Evolutionary conservation across 1,140 invertebrate genomes (phyloP), one percentile per base, ranked within the genome.

Genomic region (Solenopsis fugax): DNA sequence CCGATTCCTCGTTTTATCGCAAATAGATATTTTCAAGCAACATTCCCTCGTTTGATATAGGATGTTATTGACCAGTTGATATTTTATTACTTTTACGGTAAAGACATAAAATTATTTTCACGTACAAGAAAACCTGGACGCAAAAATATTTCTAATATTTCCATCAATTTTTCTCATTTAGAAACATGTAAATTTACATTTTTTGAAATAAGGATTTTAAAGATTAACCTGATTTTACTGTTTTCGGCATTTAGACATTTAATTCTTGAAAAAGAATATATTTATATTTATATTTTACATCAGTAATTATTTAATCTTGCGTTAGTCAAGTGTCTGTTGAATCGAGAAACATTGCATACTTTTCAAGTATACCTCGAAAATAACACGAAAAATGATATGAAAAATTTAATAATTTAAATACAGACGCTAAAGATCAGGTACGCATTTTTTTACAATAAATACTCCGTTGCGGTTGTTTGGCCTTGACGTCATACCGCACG

Each of bases 11-110:
- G 16, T 18, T 82, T 58, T 73, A 58, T 58, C 65, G 24, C 45
- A n/a, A 34, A 84, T 73, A 84, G 16, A 21, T 48, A 24, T 75
- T 75, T 21, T 60, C 12, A 16, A 72, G 54, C 12, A 21, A 58
- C n/a, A 34, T 60, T 71, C 6, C 6, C 7, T 24, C 54, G 18
- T 72, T 56, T 21, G 18, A 50, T 67, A 37, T 48, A 5, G 45
- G 13, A n/a, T 10, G 34, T 65, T 37, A 7, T 6, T n/a, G 41
- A 50, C 34, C 37, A 18, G 7, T 64, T 65, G 16, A 5, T 13
- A n/a, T 77, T 41, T 13, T 16, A 13, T 45, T 58, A 41, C 5
- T 64, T 48, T 16, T 77, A 73, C 9, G 64, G n/a, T 41, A 45
- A 65, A 65, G 10, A 45, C n/a, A 45, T 67, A 0, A 21, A 67